A percentile compares a stretch with the other conserved stretches of the same genome.
phyloP scores from a whole-genome alignment of 1,140 invertebrate genomes.

The Caenorhabditis latens region DNA sequence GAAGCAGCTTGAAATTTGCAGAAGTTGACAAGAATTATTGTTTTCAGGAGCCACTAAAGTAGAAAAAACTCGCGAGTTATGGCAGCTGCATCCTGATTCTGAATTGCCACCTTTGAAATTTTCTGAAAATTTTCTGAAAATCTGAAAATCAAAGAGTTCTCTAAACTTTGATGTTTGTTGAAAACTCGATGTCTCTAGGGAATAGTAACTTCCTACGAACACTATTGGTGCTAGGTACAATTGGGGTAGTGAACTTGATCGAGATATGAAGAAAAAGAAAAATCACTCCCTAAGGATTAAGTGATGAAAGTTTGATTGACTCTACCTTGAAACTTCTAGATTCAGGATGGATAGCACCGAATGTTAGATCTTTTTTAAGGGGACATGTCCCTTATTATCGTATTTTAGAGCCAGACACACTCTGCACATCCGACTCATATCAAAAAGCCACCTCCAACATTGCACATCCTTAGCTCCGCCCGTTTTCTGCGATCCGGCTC shows the following conservation, averaged over 20 bases:
- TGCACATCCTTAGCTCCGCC: neutral
- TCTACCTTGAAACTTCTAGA: neutral
- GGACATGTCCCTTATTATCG: no score
- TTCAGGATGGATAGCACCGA: neutral
- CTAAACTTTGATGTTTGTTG: neutral
- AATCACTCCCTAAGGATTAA: neutral
- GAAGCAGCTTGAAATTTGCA: neutral
- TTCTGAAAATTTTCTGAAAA: neutral
- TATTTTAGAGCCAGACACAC: no score
- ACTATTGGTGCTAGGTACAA: conserved; percentile 43
- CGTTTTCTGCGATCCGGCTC: neutral
- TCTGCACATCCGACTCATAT: neutral
- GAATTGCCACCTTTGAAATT: neutral
- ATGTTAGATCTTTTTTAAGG: no score
- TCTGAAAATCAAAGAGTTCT: conserved; percentile 10
- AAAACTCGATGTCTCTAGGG: neutral
- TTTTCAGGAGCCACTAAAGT: conserved; percentile 7
- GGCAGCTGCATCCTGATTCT: conserved; percentile 37
- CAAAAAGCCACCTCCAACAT: conserved; percentile 17
- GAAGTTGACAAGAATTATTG: neutral
- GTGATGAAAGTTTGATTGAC: conserved; percentile 16
- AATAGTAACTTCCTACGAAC: neutral
- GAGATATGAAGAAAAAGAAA: neutral
- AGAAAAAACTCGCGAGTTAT: neutral
- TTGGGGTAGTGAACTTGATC: neutral